Evolutionary conservation across 2,797 vertebrate genomes (phyloP), one percentile per base, ranked within the genome.

Genomic region (Acipenser oxyrinchus): DNA sequence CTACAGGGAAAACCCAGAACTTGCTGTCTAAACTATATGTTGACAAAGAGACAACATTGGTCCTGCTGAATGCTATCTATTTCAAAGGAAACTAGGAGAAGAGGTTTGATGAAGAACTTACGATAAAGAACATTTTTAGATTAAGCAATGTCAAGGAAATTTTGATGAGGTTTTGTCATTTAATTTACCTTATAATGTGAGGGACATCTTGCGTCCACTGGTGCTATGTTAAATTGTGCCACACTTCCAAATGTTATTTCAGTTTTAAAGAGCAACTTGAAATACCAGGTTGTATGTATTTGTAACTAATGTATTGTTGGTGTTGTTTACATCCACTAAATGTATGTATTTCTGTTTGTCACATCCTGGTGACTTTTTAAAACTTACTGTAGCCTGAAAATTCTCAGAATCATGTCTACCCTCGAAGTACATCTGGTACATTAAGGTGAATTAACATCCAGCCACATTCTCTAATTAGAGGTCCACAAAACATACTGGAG

Each of bases 1-100:
- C 66, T 73, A 15, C 51, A 90, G 88, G 69, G 60, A 87, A 88
- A 79, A 87, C 89, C 73, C 78, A 81, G 75, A 60, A 87, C 15
- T 8, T 90, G 70, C 72, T 90, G 70, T 5, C 0, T 0, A 0
- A 66, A 11, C 79, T 15, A 7, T 7, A 63, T 2, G 0, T 88
- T 65, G 51, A 76, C 10, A 0, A 0, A 0, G 0, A 72, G 66
- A 87, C 82, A 52, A 75, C 68, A 59, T 75, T 90, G 55, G 85
- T 89, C 66, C 73, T 90, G 73, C 82, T 90, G 51, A 89, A 87
- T 10, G 88, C 86, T 59, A 73, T 89, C 71, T 89, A 90, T 75
- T 88, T 89, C 59, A 90, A 88, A 76, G 83, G 84, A 11, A 77
- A 62, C 66, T 90, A 87, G 89, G 68, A 84, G 64, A 79, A 72